Evolutionary conservation across 2,888 invertebrate species (phyloP), one percentile per base, ranked within the genome.

Genomic region (Crioceris asparagi): DNA sequence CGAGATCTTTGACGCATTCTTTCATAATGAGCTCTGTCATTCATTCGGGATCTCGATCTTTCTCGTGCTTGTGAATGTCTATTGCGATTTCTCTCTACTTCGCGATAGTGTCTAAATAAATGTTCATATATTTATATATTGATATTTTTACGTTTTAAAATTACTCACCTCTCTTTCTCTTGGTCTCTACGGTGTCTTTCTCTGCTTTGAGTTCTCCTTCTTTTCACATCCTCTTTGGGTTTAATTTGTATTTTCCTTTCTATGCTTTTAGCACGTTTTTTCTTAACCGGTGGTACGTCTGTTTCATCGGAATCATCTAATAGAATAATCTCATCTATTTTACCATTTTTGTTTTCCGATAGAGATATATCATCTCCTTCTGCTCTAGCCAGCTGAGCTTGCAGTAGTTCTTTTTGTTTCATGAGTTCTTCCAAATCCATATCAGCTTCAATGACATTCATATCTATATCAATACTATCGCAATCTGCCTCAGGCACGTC

Each of bases 381-480:
- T 45, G 81, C 81, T 0, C 80, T 83, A 54, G 74, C 72, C 58
- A 82, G 85, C 42, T 85, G 85, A 25, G 85, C 85, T 65, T 88
- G 87, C 29, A 88, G 66, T 29, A 79, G 52, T 54, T 85, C 87
- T 65, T 90, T 90, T 59, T 90, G 88, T 53, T 79, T 80, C 87
- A 90, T 90, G 39, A 90, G 66, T 48, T 90, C 90, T 55, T 90
- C 90, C 17, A 90, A 64, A 59, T 90, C 87, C 50, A 88, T 76
- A 52, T 87, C 87, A 47, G 87, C 87, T 59, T 87, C 87, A 39
- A 84, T 80, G 39, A 83, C 74, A 6, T 74, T 73, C 39, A 85
- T 73, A 45, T 75, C 70, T 18, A 73, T 71, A 48, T 83, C 83
- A 18, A 81, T 79, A 56, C 79, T 80, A 11, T 72, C 77, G 49